These are phyloP conservation scores for Sarcophaga subvicina DNA, from an alignment of 2,888 invertebrate species.

Conservation along the genomic window DNA sequence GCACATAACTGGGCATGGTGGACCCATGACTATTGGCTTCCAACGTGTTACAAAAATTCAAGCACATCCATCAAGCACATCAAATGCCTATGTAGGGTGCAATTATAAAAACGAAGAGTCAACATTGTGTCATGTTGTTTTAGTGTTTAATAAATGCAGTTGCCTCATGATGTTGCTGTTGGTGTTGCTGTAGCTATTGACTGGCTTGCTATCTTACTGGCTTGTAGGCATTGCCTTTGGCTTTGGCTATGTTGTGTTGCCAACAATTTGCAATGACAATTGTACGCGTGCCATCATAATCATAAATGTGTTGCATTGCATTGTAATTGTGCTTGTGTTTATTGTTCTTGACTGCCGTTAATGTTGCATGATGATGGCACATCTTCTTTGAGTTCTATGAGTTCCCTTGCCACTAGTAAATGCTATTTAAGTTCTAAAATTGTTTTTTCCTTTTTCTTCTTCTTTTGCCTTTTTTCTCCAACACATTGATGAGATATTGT, in stretches of 20 bases:
- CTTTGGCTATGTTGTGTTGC: conserved; percentile 55
- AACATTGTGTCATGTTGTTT: conserved; percentile 63
- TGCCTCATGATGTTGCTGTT: not conserved
- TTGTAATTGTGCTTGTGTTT: conserved; percentile 10
- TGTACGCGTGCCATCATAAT: conserved; percentile 73
- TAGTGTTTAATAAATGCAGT: conserved; percentile 27
- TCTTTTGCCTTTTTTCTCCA: not conserved
- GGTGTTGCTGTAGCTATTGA: conserved; percentile 28
- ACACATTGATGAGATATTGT: not conserved
- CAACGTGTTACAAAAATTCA: not conserved
- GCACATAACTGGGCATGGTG: no score
- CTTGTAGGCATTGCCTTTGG: conserved; percentile 14
- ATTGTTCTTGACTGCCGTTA: conserved; percentile 25
- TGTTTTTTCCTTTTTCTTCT: no score
- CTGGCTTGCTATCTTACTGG: conserved; percentile 7
- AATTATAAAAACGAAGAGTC: not conserved
- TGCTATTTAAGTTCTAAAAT: not conserved
- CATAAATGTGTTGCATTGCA: conserved; percentile 69
- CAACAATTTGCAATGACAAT: conserved; percentile 73
- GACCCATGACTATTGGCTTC: no score
- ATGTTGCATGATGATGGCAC: conserved; percentile 18
- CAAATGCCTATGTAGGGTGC: not conserved
- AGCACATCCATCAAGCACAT: not conserved
- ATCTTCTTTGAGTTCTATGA: not conserved
- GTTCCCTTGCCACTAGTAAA: conserved; percentile 52